These are phyloP conservation scores for Erythrocercus mccallii DNA, from an alignment of 2,113 vertebrate species.

Conservation along the genomic window DNA sequence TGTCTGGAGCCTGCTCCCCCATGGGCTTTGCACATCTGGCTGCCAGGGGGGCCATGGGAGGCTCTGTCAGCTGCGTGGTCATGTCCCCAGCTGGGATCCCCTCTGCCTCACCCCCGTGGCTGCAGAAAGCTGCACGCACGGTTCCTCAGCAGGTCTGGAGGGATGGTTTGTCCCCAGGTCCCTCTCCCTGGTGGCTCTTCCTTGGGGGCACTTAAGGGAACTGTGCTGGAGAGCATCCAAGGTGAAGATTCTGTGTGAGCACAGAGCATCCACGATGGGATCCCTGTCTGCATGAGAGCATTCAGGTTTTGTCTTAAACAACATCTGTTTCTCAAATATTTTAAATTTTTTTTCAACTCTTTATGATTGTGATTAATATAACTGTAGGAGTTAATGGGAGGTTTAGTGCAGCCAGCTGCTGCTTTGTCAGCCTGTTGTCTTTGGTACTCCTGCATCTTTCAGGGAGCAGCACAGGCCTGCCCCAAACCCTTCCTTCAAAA, in stretches of 20 bases:
- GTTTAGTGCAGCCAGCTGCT: background rate
- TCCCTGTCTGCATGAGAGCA: background rate
- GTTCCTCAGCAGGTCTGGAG: background rate
- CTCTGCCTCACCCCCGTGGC: background rate
- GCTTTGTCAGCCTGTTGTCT: background rate
- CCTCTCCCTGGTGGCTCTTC: background rate
- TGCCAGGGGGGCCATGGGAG: background rate
- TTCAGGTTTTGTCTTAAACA: background rate
- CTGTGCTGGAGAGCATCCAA: background rate
- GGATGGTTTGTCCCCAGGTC: background rate
- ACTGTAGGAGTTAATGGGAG: background rate
- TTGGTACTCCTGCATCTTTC: background rate
- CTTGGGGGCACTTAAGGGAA: accelerated
- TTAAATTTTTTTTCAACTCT: background rate
- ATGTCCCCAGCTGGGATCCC: accelerated
- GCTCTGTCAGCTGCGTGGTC: background rate
- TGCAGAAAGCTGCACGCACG: background rate
- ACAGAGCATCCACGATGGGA: background rate
- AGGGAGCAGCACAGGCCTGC: background rate
- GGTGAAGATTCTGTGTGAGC: background rate
- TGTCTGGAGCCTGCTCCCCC: background rate
- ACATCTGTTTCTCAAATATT: background rate
- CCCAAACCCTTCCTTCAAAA: background rate
- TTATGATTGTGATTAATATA: background rate
- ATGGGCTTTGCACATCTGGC: accelerated